Percentiles rank a stretch among this genome's conserved stretches.
Evolutionary conservation across 2,113 vertebrate genomes (phyloP).

Genomic region (Actenoides hombroni): DNA sequence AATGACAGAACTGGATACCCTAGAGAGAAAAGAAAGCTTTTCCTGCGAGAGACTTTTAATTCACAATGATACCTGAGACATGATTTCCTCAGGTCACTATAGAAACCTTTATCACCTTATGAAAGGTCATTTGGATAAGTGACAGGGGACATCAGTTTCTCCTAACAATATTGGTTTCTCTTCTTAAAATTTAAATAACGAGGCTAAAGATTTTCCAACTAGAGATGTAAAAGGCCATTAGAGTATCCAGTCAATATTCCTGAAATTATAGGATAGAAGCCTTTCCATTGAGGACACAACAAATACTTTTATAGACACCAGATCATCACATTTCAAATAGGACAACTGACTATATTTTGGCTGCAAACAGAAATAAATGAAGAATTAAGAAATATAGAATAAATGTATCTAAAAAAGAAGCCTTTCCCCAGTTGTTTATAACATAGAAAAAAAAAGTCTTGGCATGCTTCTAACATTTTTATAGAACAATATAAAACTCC

Average conservation of each 20-base stretch:
- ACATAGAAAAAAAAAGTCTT: background rate
- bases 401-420: background rate
- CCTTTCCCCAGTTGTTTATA: background rate
- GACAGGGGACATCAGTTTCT: constrained; percentile 37
- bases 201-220: constrained; percentile 26
- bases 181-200: constrained; percentile 60
- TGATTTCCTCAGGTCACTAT: constrained; percentile 44
- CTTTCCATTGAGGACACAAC: background rate
- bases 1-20: constrained; percentile 47
- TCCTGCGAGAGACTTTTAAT: constrained; percentile 32
- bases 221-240: constrained; percentile 50
- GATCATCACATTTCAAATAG: background rate
- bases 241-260: constrained; percentile 24
- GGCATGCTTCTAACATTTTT: background rate
- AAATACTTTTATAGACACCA: background rate
- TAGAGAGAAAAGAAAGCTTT: constrained; percentile 52
- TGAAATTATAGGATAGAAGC: constrained; percentile 36
- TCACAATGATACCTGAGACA: constrained; percentile 44
- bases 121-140: constrained; percentile 27
- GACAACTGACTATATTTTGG: background rate
- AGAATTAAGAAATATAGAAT: background rate
- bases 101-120: constrained; percentile 47
- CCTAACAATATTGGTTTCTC: constrained; percentile 40
- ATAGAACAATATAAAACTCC: background rate
- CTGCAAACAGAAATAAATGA: background rate